Evolutionary conservation across 2,888 invertebrate species (phyloP), one percentile per base, ranked within the genome.

Genomic region (Lucinisca nassula): DNA sequence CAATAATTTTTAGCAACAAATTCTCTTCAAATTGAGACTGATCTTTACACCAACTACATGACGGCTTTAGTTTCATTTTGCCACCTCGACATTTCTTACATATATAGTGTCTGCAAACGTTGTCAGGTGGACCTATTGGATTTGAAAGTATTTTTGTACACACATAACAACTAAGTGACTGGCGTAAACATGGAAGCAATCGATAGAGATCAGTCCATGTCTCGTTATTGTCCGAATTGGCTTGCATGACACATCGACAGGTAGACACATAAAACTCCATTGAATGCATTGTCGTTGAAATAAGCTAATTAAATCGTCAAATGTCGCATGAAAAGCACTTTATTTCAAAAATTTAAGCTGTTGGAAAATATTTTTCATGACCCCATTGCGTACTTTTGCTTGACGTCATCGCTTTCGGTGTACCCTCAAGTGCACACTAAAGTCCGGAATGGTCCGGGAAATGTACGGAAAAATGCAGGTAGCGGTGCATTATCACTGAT

Each of bases 151-250:
- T 97, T 95, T 98, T 98, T 88, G 98, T 98, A 96, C 99, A 99
- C 81, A 98, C 98, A 82, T 98, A 98, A 97, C 99, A 99, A 92
- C 98, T 98, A 93, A 99, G 97, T 90, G 98, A 98, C 96, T 98
- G 98, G 84, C 98, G 97, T 95, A 99, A 97, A 96, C 98, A 98
- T 6, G 98, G 98, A 93, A 99, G 97, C 94, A 98, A 97, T 93
- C 98, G 97, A 96, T 98, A 98, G 93, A 98, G 97, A 96, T 98
- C 98, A 79, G 97, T 97, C 98, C 98, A 98, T 82, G 98, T 97
- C 95, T 97, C 97, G 92, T 97, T 97, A 87, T 95, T 94, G 76
- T 93, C 90, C 73, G 97, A 97, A 93, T 98, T 97, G 84, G 98
- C 98, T 96, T 98, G 97, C 95, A 98, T 97, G 94, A 98, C 98